Percentiles rank a stretch among this genome's conserved stretches.
Evolutionary conservation across 2,888 invertebrate species (phyloP).

Genomic region (Mythimna pallens): DNA sequence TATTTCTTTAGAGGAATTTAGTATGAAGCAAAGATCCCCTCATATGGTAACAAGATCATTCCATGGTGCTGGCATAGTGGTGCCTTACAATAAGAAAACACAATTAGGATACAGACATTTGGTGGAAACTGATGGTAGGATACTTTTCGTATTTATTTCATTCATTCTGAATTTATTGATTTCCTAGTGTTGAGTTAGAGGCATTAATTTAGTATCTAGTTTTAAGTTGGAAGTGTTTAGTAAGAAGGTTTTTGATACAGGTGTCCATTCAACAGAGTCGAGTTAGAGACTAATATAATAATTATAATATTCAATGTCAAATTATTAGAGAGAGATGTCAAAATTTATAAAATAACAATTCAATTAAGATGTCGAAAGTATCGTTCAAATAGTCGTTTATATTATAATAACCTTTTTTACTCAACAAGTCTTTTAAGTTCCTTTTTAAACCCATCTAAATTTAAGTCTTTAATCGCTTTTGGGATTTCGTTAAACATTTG

Average conservation of each 20-base stretch:
- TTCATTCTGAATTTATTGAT: not conserved
- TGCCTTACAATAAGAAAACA: conserved; percentile 95
- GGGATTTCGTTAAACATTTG: too few relatives aligned
- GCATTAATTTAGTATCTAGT: too few relatives aligned
- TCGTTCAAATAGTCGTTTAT: too few relatives aligned
- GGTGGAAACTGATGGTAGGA: conserved; percentile 92
- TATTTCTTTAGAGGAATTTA: conserved; percentile 90
- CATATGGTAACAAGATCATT: conserved; percentile 93
- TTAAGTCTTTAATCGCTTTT: too few relatives aligned
- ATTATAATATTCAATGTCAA: too few relatives aligned
- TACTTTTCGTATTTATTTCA: not conserved
- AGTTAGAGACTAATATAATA: too few relatives aligned
- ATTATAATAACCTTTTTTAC: too few relatives aligned
- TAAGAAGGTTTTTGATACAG: not conserved
- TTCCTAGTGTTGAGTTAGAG: not conserved
- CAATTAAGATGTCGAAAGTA: too few relatives aligned
- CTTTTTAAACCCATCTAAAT: too few relatives aligned
- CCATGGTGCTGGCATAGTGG: conserved; percentile 96
- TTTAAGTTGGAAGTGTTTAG: not conserved
- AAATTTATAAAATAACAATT: too few relatives aligned
- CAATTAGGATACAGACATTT: conserved; percentile 96
- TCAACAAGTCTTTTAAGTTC: too few relatives aligned
- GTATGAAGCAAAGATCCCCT: conserved; percentile 91
- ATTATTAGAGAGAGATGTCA: too few relatives aligned
- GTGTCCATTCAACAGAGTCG: not conserved